Conservation (phyloP, 2,888 invertebrate species). For the Petrolisthes manimaculis region DNA sequence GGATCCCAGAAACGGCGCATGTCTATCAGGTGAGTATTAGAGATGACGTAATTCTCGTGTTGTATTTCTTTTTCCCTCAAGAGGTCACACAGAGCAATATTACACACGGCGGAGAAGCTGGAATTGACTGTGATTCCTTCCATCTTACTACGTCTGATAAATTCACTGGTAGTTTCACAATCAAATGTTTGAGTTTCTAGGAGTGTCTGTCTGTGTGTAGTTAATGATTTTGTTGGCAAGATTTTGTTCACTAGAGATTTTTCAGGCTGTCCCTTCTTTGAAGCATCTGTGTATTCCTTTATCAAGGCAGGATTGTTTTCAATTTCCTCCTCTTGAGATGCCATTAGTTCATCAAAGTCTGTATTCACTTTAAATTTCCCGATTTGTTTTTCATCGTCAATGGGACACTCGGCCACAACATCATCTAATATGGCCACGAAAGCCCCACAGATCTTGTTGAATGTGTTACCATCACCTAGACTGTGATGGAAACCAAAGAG, state of each 20-base stretch:
- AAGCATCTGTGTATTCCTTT: neutral
- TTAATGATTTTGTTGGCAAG: neutral
- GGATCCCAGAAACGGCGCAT: neutral
- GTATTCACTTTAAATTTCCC: neutral
- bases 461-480: conserved; percentile 11
- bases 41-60: conserved; percentile 11
- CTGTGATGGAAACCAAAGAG: conserved; percentile 13
- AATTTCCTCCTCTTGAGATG: neutral
- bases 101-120: conserved; percentile 4
- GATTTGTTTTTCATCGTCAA: neutral
- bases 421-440: conserved; percentile 4
- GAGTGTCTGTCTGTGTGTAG: neutral
- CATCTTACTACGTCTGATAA: neutral
- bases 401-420: neutral
- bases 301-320: neutral
- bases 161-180: neutral
- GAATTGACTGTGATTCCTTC: conserved; percentile 7
- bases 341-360: neutral
- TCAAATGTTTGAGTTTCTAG: conserved; percentile 5
- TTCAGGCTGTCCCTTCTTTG: neutral
- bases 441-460: neutral
- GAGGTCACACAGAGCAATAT: conserved; percentile 4
- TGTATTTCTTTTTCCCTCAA: neutral
- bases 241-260: neutral
- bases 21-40: conserved; percentile 15